Percentiles rank a stretch among this genome's conserved stretches.
Evolutionary conservation across 2,113 vertebrate species (phyloP).

Genomic region (Entomyzon cyanotis): DNA sequence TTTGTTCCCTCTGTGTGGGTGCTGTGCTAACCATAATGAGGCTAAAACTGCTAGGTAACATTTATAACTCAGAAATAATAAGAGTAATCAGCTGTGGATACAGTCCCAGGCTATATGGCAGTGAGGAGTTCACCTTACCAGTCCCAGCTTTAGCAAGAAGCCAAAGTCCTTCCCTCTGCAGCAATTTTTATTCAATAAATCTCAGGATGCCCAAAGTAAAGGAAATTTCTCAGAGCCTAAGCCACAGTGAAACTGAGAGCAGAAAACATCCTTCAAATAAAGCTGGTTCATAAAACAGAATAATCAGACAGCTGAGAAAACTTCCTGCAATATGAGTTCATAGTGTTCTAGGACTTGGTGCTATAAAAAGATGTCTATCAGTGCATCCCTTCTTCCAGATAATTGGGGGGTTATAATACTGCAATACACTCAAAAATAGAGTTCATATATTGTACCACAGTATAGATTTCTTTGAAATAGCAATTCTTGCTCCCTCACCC

Average conservation of each 20-base stretch:
- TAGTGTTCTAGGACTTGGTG: background rate
- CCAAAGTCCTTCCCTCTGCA: background rate
- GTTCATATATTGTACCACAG: background rate
- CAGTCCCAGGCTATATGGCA: background rate
- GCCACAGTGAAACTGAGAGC: background rate
- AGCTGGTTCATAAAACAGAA: background rate
- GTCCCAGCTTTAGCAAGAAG: background rate
- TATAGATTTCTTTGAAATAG: background rate
- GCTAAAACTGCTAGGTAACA: background rate
- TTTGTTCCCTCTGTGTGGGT: background rate
- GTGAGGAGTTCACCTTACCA: background rate
- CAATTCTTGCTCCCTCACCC: background rate
- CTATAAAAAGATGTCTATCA: background rate
- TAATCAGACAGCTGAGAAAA: constrained; percentile 19
- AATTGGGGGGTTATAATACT: background rate
- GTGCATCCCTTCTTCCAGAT: background rate
- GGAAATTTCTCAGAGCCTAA: background rate
- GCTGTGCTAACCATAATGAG: background rate
- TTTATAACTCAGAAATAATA: background rate
- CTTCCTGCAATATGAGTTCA: background rate
- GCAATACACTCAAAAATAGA: background rate
- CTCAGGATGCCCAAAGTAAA: background rate
- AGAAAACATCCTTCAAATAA: background rate
- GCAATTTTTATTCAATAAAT: background rate
- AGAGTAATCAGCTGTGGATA: background rate